Base-by-base conservation (phyloP, 2,888 invertebrate species). In the Andrena minutula region DNA sequence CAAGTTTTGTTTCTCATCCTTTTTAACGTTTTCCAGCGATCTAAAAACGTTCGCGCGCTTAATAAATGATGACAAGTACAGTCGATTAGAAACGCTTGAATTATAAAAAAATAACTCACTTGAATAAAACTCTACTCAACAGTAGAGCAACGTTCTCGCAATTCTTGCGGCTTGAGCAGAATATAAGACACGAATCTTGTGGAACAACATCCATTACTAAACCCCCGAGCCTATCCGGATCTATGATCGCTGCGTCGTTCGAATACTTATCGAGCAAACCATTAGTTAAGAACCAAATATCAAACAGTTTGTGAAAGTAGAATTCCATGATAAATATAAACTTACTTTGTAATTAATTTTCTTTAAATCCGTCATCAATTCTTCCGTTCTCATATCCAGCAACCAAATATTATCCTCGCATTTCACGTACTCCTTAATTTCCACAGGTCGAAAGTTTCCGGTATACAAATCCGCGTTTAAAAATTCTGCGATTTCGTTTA, bases 101-200 rank as follows among this genome's bases (percentile, higher is more conserved):
- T 28, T 58, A 41, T 28, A 56, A 65, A 61, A 69, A 26, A 20
- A 60, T 60, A 83, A 64, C 32, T 85, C 68, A 94, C 94, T 91
- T 94, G 28, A 94, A 94, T 77, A 96, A 94, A 85, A 97, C 94
- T 91, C 96, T 96, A 88, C 97, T 96, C 12, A 99, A 94, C 23
- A 98, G 94, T 28, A 95, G 90, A 0, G 98, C 97, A 2, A 99
- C 97, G 94, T 98, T 99, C 94, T 99, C 98, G 92, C 98, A 98
- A 94, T 98, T 98, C 90, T 97, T 96, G 91, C 98, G 98, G 2
- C 98, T 97, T n/a, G 98, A 96, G 93, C 99, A 99, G 95, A 99
- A 99, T 60, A 99, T 96, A 0, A 99, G 95, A 90, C 98, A 98
- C 0, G 98, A 97, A 89, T 96, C 96, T 23, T 95, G 93, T 0